Evolutionary conservation across 1,140 invertebrate genomes (phyloP).

Genomic region (Drosophila pandora): DNA sequence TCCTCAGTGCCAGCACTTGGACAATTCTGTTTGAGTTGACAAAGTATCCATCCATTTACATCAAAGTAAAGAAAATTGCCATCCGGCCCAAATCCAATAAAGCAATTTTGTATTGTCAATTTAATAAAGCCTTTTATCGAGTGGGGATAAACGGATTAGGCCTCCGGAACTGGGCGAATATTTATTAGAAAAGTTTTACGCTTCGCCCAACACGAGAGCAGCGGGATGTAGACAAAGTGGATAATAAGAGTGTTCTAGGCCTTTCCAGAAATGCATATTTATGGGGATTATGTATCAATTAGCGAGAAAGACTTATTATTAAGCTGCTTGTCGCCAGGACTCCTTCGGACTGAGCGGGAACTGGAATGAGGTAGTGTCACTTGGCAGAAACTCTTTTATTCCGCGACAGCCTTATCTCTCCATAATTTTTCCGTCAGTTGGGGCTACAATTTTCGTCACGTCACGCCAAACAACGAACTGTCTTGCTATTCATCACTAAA

Average conservation of each 20-base stretch:
- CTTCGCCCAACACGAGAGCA: conserved; percentile 7
- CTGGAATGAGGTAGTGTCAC: conserved; percentile 6
- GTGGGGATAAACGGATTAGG: conserved; percentile 67
- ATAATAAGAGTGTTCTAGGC: conserved; percentile 9
- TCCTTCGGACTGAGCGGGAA: conserved; percentile 9
- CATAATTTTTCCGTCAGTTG: conserved; percentile 39
- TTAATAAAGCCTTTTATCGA: conserved; percentile 71
- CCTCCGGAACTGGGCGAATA: conserved; percentile 31
- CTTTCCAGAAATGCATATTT: conserved; percentile 42
- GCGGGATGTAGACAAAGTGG: conserved; percentile 2
- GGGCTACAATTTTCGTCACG: conserved; percentile 53
- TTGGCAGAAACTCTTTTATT: conserved; percentile 17
- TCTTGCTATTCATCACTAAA: conserved; percentile 36
- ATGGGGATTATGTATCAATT: conserved; percentile 62
- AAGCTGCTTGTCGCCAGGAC: conserved; percentile 13
- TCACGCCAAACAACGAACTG: conserved; percentile 40
- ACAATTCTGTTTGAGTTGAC: conserved; percentile 37
- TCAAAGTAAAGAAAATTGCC: conserved; percentile 48
- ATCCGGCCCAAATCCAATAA: conserved; percentile 45
- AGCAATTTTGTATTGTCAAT: conserved; percentile 73
- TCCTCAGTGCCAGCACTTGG: conserved; percentile 5
- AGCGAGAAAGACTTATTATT: conserved; percentile 29
- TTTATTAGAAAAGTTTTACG: conserved; percentile 67
- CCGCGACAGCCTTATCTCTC: conserved; percentile 6
- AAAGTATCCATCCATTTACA: conserved; percentile 31